phyloP scores from a whole-genome alignment of 2,888 invertebrate genomes.

The Luperina nickerlii region DNA sequence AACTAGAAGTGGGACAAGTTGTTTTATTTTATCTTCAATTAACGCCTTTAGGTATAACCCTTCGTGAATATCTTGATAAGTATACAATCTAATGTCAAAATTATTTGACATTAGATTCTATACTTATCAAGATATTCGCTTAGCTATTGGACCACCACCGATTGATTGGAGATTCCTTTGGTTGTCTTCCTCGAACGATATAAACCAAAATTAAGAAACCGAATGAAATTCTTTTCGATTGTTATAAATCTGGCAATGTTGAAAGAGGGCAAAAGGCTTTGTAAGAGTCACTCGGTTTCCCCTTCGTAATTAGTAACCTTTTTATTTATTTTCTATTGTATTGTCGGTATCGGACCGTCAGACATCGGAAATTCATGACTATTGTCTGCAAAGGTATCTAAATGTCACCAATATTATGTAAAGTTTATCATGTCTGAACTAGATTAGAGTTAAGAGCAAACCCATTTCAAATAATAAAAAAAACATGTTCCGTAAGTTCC shows the following conservation, averaged over 20 bases:
- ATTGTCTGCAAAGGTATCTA: not conserved
- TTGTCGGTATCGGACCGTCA: not conserved
- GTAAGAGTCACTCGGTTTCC: conserved; percentile 34
- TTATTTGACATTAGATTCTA: no score
- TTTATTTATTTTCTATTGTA: conserved; percentile 22
- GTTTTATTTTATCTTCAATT: no score
- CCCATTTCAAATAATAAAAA: no score
- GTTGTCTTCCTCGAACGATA: conserved; percentile 9
- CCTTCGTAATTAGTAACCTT: conserved; percentile 53
- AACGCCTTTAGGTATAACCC: no score
- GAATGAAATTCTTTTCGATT: conserved; percentile 63
- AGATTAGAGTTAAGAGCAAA: no score
- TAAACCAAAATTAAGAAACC: conserved; percentile 65
- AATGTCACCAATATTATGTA: not conserved
- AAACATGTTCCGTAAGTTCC: not conserved
- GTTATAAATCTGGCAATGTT: conserved; percentile 61
- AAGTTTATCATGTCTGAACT: no score
- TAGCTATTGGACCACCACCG: conserved; percentile 4
- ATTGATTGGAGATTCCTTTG: conserved; percentile 21
- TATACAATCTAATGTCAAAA: not conserved
- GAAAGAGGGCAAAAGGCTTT: conserved; percentile 28
- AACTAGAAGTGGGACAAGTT: no score
- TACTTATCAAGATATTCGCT: not conserved
- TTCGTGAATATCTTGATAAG: not conserved
- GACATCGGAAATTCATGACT: not conserved